Percentiles rank a stretch among this genome's conserved stretches.
These are phyloP conservation scores for Gambusia yucatana DNA, from an alignment of 2,797 vertebrate genomes.

Conservation along the genomic window DNA sequence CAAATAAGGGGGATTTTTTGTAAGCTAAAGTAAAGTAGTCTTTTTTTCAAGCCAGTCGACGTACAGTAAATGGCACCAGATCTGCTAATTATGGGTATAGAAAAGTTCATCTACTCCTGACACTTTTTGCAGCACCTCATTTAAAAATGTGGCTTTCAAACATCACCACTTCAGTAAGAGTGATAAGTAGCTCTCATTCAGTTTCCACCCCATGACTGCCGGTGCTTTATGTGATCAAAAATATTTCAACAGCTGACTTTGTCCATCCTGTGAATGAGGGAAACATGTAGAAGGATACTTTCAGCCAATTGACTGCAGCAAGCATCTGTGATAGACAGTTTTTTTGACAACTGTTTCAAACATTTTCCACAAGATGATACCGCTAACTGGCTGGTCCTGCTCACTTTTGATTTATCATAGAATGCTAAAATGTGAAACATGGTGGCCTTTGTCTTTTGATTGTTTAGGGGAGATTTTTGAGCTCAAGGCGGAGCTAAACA, in stretches of 20 bases:
- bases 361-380: neutral
- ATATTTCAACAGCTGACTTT: neutral
- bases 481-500: slow-evolving; percentile 97
- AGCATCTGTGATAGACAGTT: neutral
- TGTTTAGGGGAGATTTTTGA: slow-evolving; percentile 95
- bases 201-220: neutral
- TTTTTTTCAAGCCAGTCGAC: neutral
- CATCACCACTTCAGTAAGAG: neutral
- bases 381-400: neutral
- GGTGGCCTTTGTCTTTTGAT: slow-evolving; percentile 5
- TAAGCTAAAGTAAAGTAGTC: neutral
- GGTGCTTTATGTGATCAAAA: neutral
- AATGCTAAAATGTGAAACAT: neutral
- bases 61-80: neutral
- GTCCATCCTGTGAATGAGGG: neutral
- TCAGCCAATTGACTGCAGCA: neutral
- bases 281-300: neutral
- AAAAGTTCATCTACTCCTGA: neutral
- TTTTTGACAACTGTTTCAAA: neutral
- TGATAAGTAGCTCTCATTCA: neutral
- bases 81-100: neutral
- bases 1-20: neutral
- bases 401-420: neutral
- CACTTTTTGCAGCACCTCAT: neutral
- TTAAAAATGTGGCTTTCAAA: neutral